Base-by-base conservation (phyloP, 2,888 invertebrate genomes). In the Steinernema scapterisci region DNA sequence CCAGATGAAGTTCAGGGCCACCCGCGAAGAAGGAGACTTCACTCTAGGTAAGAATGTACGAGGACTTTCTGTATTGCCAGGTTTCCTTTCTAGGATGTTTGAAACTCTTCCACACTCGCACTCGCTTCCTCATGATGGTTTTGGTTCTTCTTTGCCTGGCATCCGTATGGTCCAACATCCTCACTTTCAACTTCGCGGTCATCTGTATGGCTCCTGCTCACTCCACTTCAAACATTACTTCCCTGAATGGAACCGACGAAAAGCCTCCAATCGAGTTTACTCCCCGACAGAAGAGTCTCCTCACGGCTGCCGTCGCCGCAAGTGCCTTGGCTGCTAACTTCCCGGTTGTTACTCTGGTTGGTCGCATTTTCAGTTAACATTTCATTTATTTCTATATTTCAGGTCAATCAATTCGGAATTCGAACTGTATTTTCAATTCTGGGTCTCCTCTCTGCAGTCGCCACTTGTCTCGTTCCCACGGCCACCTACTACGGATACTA, bases 111-210 rank as follows among this genome's bases (percentile, higher is more conserved):
- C 84, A 84, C 45, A 86, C 86, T 0, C 78, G 86, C 16, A 85
- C 84, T 21, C 82, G 86, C 46, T 86, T 86, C 77, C 79, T 87
- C 63, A 72, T 86, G 54, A 81, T 86, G 80, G 79, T 87, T 9
- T 77, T 86, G 56, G 79, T 85, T 38, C 78, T 86, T n/a, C 74
- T 86, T 19, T 86, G 86, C 75, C 77, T 86, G 44, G 83, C 86
- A 0, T 80, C 81, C 44, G 81, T 86, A 63, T 86, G 86, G 86
- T 84, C 86, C n/a, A 86, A 87, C 77, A 86, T 86, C 73, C 79
- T 86, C 13, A 75, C 84, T 44, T 84, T 86, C 80, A 87, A 86
- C 76, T 85, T 86, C 72, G 86, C 86, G 21, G 77, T 86, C n/a
- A 83, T 86, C 72, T 86, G 86, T 73, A 81, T 85, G 80, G 77